Evolutionary conservation across 2,797 vertebrate species (phyloP).

Genomic region (Lacerta bilineata): DNA sequence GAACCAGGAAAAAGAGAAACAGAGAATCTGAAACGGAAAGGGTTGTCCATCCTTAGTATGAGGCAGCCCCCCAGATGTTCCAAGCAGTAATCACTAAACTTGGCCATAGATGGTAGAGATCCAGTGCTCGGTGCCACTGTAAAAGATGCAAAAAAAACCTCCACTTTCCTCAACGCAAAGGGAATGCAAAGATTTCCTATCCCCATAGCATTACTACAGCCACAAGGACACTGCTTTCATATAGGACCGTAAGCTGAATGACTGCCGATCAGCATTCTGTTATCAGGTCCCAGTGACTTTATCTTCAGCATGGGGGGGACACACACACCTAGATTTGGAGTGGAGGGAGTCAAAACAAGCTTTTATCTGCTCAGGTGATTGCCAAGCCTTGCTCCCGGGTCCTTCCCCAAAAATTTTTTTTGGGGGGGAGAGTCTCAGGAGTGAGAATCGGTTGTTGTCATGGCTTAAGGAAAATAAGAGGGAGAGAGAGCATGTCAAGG

Average conservation of each 20-base stretch:
- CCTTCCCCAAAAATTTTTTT: neutral
- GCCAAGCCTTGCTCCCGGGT: neutral
- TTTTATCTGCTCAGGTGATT: no score
- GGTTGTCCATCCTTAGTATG: no score
- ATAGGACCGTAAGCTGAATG: neutral
- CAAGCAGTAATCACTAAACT: no score
- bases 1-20: no score
- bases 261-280: neutral
- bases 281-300: no score
- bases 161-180: neutral
- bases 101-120: no score
- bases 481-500: no score
- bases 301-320: neutral
- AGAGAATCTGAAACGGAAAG: no score
- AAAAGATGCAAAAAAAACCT: no score
- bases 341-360: neutral
- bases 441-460: neutral
- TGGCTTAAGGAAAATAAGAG: neutral
- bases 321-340: no score
- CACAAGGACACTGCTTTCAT: neutral
- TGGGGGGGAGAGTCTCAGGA: neutral
- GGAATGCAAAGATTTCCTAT: neutral
- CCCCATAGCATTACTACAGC: neutral
- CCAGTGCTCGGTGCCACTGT: no score
- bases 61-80: no score